Evolutionary conservation across 64 coral and sea anemone species (phyloP).

Genomic region (Montipora foliosa): DNA sequence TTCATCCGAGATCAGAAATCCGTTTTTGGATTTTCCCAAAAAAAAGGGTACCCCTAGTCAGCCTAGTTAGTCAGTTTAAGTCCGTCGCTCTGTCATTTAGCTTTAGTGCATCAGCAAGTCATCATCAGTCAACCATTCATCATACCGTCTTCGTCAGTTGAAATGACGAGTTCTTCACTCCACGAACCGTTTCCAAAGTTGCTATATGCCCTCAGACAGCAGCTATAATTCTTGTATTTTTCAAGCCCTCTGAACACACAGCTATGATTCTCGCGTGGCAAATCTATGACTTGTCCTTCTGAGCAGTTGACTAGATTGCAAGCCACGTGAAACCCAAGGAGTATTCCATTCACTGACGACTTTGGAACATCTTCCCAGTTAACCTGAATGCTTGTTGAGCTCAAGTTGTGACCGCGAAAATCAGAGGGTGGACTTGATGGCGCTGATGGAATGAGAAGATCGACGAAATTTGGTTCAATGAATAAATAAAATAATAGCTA

Average conservation of each 20-base stretch:
- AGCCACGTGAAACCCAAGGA: conserved; percentile 2
- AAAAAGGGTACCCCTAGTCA: no score
- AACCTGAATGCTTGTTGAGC: conserved; percentile 11
- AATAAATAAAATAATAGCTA: neutral
- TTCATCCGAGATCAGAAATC: no score
- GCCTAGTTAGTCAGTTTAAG: neutral
- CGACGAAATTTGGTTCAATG: neutral
- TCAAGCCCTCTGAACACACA: neutral
- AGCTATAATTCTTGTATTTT: conserved; percentile 3
- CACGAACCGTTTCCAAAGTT: conserved; percentile 40
- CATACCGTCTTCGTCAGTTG: conserved; percentile 41
- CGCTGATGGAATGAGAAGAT: neutral
- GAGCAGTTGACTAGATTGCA: neutral
- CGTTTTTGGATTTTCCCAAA: no score
- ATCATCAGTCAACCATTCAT: neutral
- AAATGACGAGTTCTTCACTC: neutral
- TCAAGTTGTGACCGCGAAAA: conserved; percentile 28
- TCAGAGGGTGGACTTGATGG: conserved; percentile 18
- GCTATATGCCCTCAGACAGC: conserved; percentile 23
- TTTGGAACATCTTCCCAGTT: conserved; percentile 32
- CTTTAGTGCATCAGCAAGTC: no score
- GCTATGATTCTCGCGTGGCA: neutral
- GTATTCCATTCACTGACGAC: conserved; percentile 1
- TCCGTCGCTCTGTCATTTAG: neutral
- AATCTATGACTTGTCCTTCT: neutral